Conservation (phyloP, 53 echinoderm and acorn worm species). For the Patiria pectinifera region DNA sequence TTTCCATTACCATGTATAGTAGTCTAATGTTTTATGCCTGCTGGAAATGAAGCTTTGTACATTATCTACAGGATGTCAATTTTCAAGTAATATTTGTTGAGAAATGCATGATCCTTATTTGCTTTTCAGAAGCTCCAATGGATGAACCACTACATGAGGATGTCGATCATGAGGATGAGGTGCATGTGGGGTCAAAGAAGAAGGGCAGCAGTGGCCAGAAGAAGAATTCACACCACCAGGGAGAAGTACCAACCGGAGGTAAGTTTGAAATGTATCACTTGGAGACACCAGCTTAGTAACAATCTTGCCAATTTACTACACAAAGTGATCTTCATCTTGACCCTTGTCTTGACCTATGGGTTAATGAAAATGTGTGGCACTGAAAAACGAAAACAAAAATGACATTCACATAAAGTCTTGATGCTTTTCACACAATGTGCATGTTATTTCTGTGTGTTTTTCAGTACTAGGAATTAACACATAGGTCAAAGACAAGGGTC, state of each 20-base stretch:
- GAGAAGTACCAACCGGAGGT: not conserved
- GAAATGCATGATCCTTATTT: not conserved
- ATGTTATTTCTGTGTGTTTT: no score
- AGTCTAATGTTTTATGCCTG: not conserved
- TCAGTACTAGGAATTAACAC: no score
- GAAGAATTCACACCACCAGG: not conserved
- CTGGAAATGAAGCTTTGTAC: not conserved
- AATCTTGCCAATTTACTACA: no score
- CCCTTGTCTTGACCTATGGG: no score
- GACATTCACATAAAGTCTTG: no score
- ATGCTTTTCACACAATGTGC: no score
- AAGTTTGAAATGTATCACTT: not conserved
- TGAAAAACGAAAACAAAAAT: no score
- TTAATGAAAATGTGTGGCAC: no score
- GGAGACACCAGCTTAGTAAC: no score
- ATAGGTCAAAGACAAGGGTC: no score
- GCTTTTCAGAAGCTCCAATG: conserved; percentile 6
- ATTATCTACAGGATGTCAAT: not conserved
- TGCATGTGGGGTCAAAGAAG: not conserved
- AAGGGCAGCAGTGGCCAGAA: not conserved
- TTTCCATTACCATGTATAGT: not conserved
- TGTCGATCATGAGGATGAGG: conserved; percentile 8
- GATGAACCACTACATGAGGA: conserved; percentile 14
- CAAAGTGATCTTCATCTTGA: no score
- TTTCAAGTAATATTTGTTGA: no score